These are phyloP conservation scores for Percina caprodes DNA, from an alignment of 2,113 vertebrate genomes.

Conservation along the genomic window DNA sequence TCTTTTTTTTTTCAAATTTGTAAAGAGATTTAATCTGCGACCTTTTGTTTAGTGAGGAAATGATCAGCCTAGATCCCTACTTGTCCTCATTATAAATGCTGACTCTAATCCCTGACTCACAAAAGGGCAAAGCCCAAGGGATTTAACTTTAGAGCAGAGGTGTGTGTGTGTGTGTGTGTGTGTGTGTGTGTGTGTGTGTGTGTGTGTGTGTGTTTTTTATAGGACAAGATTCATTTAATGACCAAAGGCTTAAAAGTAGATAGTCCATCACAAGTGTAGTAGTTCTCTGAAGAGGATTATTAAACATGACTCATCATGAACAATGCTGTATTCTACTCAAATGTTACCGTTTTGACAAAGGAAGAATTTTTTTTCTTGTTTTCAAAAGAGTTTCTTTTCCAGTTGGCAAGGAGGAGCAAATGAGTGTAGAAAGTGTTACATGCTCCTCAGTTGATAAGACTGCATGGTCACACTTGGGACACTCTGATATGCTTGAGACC, in stretches of 20 bases:
- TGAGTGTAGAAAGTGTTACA: conserved; percentile 65
- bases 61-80: conserved; percentile 51
- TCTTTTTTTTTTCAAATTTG: conserved; percentile 26
- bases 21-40: conserved; percentile 59
- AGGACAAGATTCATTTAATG: background rate
- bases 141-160: conserved; percentile 20
- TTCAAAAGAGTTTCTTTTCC: conserved; percentile 52
- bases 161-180: too few species aligned
- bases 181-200: too few species aligned
- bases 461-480: conserved; percentile 74
- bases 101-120: conserved; percentile 61
- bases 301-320: conserved; percentile 25
- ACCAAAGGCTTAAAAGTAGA: conserved; percentile 18
- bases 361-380: background rate
- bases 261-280: conserved; percentile 3
- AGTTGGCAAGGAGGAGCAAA: conserved; percentile 49
- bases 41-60: conserved; percentile 62
- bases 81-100: conserved; percentile 61
- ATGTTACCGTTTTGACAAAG: background rate
- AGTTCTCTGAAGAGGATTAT: background rate
- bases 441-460: conserved; percentile 73
- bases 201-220: conserved; percentile 15
- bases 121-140: conserved; percentile 55
- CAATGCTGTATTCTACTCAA: background rate
- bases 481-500: conserved; percentile 77